These are phyloP conservation scores for Plotosus lineatus DNA, from an alignment of 2,113 vertebrate species.

Conservation along the genomic window DNA sequence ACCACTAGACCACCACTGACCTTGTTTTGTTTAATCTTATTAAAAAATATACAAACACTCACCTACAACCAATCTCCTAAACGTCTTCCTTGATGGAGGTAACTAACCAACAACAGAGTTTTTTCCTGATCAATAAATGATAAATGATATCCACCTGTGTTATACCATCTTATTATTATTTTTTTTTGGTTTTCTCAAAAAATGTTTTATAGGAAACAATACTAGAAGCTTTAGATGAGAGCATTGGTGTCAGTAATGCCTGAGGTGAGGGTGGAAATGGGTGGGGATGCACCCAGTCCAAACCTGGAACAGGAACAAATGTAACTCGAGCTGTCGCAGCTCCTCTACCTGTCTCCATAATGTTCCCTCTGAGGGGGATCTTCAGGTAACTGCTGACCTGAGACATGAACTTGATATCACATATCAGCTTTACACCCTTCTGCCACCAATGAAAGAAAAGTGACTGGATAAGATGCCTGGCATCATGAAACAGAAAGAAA, in stretches of 20 bases:
- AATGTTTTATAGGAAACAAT: conserved; percentile 10
- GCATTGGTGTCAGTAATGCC: conserved; percentile 6
- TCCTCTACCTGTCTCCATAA: conserved; percentile 42
- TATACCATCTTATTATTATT: neutral
- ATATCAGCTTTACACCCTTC: conserved; percentile 45
- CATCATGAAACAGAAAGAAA: conserved; percentile 13
- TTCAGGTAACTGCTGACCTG: conserved; percentile 50
- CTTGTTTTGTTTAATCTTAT: no score
- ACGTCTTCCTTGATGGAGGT: no score
- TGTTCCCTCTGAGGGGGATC: conserved; percentile 24
- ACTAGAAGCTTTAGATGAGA: conserved; percentile 5
- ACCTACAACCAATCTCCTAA: no score
- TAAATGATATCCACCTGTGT: neutral
- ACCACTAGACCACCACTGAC: no score
- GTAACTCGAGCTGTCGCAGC: conserved; percentile 49
- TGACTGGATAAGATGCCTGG: conserved; percentile 28
- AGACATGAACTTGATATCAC: conserved; percentile 54
- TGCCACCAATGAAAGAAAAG: conserved; percentile 50
- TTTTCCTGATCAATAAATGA: conserved; percentile 1
- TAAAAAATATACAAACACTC: no score
- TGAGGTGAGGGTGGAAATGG: conserved; percentile 15
- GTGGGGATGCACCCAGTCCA: conserved; percentile 13
- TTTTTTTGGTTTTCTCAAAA: neutral
- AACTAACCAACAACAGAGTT: neutral
- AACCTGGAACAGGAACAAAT: conserved; percentile 37